These are phyloP conservation scores for Nephrotoma appendiculata DNA, from an alignment of 2,888 invertebrate species.

Conservation along the genomic window DNA sequence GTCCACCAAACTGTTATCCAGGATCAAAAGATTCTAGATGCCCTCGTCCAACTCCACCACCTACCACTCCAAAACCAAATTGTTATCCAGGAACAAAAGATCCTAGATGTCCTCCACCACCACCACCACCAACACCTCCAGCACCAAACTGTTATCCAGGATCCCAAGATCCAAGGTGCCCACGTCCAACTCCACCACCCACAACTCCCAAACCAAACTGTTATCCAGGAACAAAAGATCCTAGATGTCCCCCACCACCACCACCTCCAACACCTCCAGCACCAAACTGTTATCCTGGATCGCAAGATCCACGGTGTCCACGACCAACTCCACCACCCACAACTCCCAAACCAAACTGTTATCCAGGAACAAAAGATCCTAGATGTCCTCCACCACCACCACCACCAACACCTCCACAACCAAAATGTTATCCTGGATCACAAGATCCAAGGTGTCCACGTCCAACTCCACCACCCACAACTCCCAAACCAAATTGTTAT, in stretches of 20 bases:
- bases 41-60: conserved; percentile 21
- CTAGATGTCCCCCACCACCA: conserved; percentile 20
- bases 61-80: conserved; percentile 26
- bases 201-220: conserved; percentile 6
- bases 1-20: no score
- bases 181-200: conserved; percentile 17
- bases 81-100: conserved; percentile 16
- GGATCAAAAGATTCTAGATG: conserved; percentile 24
- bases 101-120: conserved; percentile 20
- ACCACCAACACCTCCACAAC: conserved; percentile 17
- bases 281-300: conserved; percentile 17
- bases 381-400: conserved; percentile 16
- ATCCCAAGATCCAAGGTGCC: conserved; percentile 10
- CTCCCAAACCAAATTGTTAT: not conserved
- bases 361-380: conserved; percentile 22
- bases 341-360: conserved; percentile 16
- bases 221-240: conserved; percentile 23
- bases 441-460: conserved; percentile 14
- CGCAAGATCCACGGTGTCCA: conserved; percentile 17
- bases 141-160: conserved; percentile 9
- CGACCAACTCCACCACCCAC: conserved; percentile 17
- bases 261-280: no score
- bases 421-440: conserved; percentile 31
- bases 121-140: conserved; percentile 14
- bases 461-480: not conserved